phyloP scores from a whole-genome alignment of 2,888 invertebrate genomes.

The Mallateleia sp. region DNA sequence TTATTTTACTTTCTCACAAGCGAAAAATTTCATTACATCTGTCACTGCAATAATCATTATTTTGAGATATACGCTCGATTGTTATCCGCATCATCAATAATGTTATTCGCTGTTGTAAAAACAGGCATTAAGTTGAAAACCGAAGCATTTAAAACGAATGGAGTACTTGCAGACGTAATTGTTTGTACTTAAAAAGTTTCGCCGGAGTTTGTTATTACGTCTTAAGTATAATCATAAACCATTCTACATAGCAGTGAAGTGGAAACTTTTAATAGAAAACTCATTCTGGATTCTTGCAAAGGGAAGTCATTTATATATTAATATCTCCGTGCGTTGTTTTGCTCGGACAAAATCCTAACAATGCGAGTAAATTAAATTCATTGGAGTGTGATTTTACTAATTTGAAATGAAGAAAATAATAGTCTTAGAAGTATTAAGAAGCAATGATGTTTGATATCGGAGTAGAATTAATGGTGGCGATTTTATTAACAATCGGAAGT shows the following conservation, averaged over 20 bases:
- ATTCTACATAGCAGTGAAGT: conserved; percentile 2
- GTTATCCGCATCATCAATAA: no score
- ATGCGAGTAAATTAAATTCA: no score
- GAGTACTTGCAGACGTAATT: conserved; percentile 3
- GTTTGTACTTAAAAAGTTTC: conserved; percentile 29
- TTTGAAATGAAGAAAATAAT: not conserved
- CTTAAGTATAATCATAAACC: conserved; percentile 25
- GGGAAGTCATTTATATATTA: conserved; percentile 32
- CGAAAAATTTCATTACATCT: no score
- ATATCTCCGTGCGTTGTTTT: conserved; percentile 4
- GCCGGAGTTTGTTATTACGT: conserved; percentile 17
- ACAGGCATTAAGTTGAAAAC: not conserved
- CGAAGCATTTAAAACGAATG: conserved; percentile 3
- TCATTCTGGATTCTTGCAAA: conserved; percentile 31
- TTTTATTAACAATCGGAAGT: conserved; percentile 52
- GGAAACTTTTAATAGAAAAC: conserved; percentile 33
- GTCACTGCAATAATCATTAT: no score
- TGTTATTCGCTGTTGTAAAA: no score
- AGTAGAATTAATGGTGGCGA: no score
- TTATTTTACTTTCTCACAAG: no score
- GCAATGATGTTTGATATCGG: conserved; percentile 40
- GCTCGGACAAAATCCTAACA: no score
- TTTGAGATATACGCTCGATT: no score
- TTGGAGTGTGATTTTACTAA: conserved; percentile 19
- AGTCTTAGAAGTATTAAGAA: conserved; percentile 6